Evolutionary conservation across 2,888 invertebrate genomes (phyloP).

Genomic region (Scrobipalpa costella): DNA sequence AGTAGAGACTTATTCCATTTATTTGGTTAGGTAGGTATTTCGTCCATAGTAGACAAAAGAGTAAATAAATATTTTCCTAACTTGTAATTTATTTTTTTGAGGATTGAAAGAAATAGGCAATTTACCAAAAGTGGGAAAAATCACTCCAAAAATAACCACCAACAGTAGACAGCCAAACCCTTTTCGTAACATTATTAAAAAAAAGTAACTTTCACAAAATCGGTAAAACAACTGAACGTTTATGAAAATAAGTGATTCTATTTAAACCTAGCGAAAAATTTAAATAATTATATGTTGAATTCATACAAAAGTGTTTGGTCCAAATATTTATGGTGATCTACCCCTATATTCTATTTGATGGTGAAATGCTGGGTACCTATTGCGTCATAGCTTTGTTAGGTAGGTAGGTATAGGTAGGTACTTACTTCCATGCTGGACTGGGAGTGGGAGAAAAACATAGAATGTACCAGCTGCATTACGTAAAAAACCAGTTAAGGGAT

Average conservation of each 20-base stretch:
- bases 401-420: neutral
- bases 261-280: neutral
- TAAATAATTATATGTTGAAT: neutral
- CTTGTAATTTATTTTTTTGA: too few relatives aligned
- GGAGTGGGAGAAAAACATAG: too few relatives aligned
- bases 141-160: conserved; percentile 12
- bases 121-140: conserved; percentile 38
- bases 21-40: too few relatives aligned
- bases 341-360: conserved; percentile 15
- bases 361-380: neutral
- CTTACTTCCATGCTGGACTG: too few relatives aligned
- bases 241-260: neutral
- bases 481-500: too few relatives aligned
- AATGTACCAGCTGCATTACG: too few relatives aligned
- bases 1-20: too few relatives aligned
- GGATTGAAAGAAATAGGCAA: too few relatives aligned
- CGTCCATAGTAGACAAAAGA: too few relatives aligned
- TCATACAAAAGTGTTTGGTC: neutral
- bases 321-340: conserved; percentile 18
- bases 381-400: neutral
- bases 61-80: too few relatives aligned
- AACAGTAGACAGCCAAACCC: neutral
- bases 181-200: neutral
- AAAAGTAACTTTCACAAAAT: too few relatives aligned
- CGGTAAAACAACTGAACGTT: neutral